Conservation (phyloP, 1,140 invertebrate species). For the Macrobrachium rosenbergii region DNA sequence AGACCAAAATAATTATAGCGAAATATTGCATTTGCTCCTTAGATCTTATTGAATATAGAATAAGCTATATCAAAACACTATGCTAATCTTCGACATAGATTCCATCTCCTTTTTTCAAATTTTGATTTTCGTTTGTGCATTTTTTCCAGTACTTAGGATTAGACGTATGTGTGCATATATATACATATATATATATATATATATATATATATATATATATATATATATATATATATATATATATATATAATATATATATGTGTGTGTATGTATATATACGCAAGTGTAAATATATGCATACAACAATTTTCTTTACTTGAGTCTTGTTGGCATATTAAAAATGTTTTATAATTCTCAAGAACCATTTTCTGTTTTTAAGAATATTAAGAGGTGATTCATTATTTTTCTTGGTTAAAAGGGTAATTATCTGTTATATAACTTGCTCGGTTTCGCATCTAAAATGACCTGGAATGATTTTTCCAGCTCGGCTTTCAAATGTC, state of each 20-base stretch:
- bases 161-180: background rate
- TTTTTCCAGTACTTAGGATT: background rate
- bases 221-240: slow-evolving; percentile 48
- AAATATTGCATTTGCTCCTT: no score
- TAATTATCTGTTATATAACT: background rate
- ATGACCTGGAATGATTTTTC: no score
- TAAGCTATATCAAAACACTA: no score
- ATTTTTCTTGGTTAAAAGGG: background rate
- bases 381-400: background rate
- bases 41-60: no score
- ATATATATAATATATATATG: slow-evolving; percentile 48
- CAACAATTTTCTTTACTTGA: no score
- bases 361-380: no score
- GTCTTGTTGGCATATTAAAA: no score
- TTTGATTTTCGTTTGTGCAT: background rate
- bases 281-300: slow-evolving; percentile 21
- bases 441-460: no score
- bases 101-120: background rate
- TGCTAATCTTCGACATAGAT: no score
- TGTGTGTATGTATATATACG: slow-evolving; percentile 34
- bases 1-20: no score
- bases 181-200: background rate
- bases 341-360: no score
- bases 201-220: slow-evolving; percentile 42
- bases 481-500: no score